Evolutionary conservation across 1,140 invertebrate genomes (phyloP), one percentile per base, ranked within the genome.

Genomic region (Drosophila parvula): DNA sequence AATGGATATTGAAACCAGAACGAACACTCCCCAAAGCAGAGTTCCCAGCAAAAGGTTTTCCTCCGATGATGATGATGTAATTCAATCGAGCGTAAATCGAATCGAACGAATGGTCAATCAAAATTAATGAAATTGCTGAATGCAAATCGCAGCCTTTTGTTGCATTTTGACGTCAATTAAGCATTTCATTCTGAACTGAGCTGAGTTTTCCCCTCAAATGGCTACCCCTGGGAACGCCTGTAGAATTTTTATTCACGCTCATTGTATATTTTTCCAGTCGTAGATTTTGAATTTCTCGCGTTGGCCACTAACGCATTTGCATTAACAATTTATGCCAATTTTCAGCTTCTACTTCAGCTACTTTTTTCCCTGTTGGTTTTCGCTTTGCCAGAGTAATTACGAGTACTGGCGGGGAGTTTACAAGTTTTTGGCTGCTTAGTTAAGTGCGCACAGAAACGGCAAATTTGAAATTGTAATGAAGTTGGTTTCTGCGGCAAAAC

Each of bases 401-500:
- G 34, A 74, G 47, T 62, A 62, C 51, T 38, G 65, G 62, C 32
- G 55, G 78, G 58, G 58, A 69, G 44, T 64, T 55, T 67, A 60
- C 59, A 58, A 58, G 57, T 63, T 78, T 74, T 71, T 22, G 51
- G 67, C 57, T 74, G 69, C 75, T 55, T 32, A 48, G 65, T 51
- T 81, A 48, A 63, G 68, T 43, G 68, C 41, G 38, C 55, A 78
- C n/a, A 74, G 79, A 81, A 81, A 81, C 57, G 41, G 50, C 12
- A 62, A 81, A 81, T 81, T 81, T 81, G 75, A 74, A 81, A 81
- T 81, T 81, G 56, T 82, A 81, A 81, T 81, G 74, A 81, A 74
- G 62, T 78, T 69, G 53, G 79, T 75, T 81, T 77, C 44, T 71
- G 51, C 36, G 57, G 53, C 76, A 57, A 69, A 78, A 65, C 62